phyloP scores from a whole-genome alignment of 1,140 invertebrate genomes.

The Apis mellifera region Amel_HAv3.1 CM009932.2:11876001-11876500 shows the following conservation, averaged over 20 bases:
- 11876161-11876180: too few relatives aligned
- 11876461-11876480: not conserved
- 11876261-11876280: not conserved
- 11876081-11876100: constrained; percentile 33
- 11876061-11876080: constrained; percentile 42
- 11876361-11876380: constrained; percentile 15
- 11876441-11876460: constrained; percentile 3
- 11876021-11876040: constrained; percentile 66
- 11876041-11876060: constrained; percentile 47
- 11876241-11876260: constrained; percentile 15
- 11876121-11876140: constrained; percentile 7
- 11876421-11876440: constrained; percentile 44
- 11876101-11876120: constrained; percentile 57
- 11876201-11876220: not conserved
- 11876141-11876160: not conserved
- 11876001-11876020: constrained; percentile 71
- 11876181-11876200: not conserved
- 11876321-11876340: not conserved
- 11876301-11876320: not conserved
- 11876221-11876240: not conserved
- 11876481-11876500: not conserved
- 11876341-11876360: constrained; percentile 5
- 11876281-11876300: not conserved
- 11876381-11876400: constrained; percentile 38
- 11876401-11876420: constrained; percentile 32